Base-by-base conservation (phyloP, 2,888 invertebrate genomes). In the Hirtodrosophila histrioides region DNA sequence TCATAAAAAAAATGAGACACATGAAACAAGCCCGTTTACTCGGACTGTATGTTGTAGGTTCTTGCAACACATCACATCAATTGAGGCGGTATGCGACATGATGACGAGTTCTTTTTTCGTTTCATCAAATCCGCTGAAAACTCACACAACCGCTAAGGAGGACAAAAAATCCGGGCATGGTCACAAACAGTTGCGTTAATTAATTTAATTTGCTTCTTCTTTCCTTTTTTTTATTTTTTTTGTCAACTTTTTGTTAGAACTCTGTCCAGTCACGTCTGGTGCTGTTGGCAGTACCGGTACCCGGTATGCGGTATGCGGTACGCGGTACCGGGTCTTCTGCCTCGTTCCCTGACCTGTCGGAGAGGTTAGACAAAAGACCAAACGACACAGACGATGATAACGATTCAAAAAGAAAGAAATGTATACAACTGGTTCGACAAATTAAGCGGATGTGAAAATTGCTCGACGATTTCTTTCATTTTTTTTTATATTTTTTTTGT, bases 361-460 rank as follows among this genome's bases (percentile, higher is more conserved):
- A 66, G 53, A 71, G 57, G 61, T 66, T 57, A 65, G 46, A 75
- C 41, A 44, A 58, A 57, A 54, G 41, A 37, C 37, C 11, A 65
- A 12, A 48, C 36, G 37, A 17, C 40, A 57, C 54, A 48, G 40
- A 71, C 40, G 60, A 69, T 27, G 56, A 61, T 57, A 71, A 76
- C 46, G 76, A 54, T 64, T 70, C 43, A 36, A 39, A 49, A 39
- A 65, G 49, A 3, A 10, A 36, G 17, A 57, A 31, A 48, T 37
- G 10, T 9, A 17, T 36, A 53, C 50, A 24, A 54, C 51, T 76
- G 55, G 48, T 62, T 66, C 58, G 56, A 72, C 72, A 75, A 78
- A 78, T 79, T 64, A 79, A 76, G 76, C 82, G 88, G 82, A 87
- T 83, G 88, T 85, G 64, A 72, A 75, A 83, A 83, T 85, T 83